phyloP scores from a whole-genome alignment of 2,113 vertebrate genomes.

The Caretta caretta region DNA sequence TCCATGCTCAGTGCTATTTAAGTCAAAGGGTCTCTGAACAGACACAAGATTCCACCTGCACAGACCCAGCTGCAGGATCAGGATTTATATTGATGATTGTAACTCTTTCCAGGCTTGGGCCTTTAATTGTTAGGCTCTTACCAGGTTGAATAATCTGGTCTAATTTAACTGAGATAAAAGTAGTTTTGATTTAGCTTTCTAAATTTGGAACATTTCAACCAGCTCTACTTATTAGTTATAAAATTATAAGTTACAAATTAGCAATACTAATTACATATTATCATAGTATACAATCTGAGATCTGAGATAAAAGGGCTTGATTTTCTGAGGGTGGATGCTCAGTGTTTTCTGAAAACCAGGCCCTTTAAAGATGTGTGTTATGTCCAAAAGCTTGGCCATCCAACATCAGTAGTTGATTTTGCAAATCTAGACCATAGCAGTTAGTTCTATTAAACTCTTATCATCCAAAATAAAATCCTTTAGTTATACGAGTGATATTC shows the following conservation, averaged over 20 bases:
- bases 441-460: neutral
- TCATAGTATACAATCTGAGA: neutral
- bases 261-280: neutral
- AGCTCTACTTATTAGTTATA: neutral
- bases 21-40: neutral
- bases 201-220: neutral
- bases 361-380: neutral
- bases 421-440: neutral
- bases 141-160: neutral
- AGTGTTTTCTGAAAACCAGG: neutral
- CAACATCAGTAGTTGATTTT: neutral
- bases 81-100: neutral
- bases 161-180: neutral
- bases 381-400: neutral
- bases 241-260: neutral
- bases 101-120: neutral
- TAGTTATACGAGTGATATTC: neutral
- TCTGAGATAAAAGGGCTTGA: neutral
- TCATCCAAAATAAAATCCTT: slow-evolving; percentile 19
- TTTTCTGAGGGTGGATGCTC: neutral
- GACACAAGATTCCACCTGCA: neutral
- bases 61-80: neutral
- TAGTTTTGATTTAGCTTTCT: neutral
- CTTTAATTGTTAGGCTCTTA: neutral
- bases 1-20: neutral